These are phyloP conservation scores for Ardeotis arabs DNA, from an alignment of 2,113 vertebrate genomes.

Conservation along the genomic window DNA sequence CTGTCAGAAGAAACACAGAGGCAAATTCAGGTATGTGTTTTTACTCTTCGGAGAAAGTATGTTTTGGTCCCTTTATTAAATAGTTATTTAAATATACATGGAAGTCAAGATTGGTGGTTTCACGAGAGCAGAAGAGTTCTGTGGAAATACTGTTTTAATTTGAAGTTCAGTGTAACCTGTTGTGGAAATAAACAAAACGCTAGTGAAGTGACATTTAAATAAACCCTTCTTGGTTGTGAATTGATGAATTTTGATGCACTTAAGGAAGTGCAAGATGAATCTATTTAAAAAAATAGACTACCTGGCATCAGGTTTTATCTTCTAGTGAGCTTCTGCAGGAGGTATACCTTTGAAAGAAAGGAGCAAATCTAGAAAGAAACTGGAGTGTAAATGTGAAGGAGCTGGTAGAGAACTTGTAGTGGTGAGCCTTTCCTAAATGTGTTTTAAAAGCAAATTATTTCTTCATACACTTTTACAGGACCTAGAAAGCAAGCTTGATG, in stretches of 20 bases:
- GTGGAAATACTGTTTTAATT: background rate
- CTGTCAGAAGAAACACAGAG: constrained; percentile 79
- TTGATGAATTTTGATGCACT: background rate
- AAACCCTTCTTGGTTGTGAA: background rate
- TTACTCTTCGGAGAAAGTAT: background rate
- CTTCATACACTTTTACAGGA: constrained; percentile 75
- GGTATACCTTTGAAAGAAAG: background rate
- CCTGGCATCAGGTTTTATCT: background rate
- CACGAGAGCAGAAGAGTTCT: background rate
- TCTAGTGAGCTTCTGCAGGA: background rate
- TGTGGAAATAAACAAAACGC: background rate
- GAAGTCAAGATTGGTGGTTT: background rate
- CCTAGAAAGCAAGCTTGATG: constrained; percentile 89
- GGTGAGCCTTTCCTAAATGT: background rate
- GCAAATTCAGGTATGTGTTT: constrained; percentile 84
- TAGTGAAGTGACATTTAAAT: background rate
- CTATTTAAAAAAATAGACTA: background rate
- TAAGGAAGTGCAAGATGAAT: background rate
- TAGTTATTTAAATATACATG: background rate
- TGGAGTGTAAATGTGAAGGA: background rate
- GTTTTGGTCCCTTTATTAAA: background rate
- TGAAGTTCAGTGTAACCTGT: background rate
- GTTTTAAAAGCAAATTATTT: background rate
- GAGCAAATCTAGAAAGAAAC: background rate
- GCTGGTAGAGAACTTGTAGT: background rate